Conservation (phyloP, 2,888 invertebrate genomes). For the Steinernema hermaphroditum region DNA sequence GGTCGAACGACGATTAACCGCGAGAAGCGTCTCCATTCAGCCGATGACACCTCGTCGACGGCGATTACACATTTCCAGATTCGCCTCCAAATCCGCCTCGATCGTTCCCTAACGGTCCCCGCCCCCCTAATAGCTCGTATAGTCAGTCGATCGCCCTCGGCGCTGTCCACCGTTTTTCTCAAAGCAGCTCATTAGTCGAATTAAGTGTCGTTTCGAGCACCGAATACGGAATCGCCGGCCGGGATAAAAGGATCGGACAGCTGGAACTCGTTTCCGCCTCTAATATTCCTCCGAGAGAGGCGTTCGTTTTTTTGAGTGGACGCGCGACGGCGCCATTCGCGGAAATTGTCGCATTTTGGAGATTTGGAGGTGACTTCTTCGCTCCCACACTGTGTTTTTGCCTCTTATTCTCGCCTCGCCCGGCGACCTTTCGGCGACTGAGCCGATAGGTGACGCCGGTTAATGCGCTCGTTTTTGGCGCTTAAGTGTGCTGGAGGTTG, state of each 20-base stretch:
- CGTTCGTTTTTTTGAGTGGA: not conserved
- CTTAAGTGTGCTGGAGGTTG: too few relatives aligned
- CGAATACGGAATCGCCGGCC: constrained; percentile 16
- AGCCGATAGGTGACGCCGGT: too few relatives aligned
- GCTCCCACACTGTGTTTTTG: too few relatives aligned
- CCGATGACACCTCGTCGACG: too few relatives aligned
- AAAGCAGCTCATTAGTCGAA: constrained; percentile 3
- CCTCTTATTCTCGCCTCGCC: not conserved
- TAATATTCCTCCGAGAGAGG: not conserved
- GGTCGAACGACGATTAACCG: not conserved
- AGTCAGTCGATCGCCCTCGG: too few relatives aligned
- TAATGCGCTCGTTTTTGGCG: too few relatives aligned
- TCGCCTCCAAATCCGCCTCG: too few relatives aligned
- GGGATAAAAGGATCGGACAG: not conserved
- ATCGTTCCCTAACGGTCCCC: too few relatives aligned
- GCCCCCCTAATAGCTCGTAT: too few relatives aligned
- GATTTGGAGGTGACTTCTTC: too few relatives aligned
- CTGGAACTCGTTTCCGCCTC: constrained; percentile 10
- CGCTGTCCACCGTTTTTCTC: not conserved
- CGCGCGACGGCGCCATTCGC: not conserved
- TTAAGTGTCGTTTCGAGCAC: constrained; percentile 16
- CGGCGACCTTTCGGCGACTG: not conserved
- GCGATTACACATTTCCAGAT: too few relatives aligned
- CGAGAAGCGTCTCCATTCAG: not conserved
- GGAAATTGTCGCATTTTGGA: not conserved